These are phyloP conservation scores for Silurus lanzhouensis DNA, from an alignment of 2,797 vertebrate genomes.

Conservation along the genomic window DNA sequence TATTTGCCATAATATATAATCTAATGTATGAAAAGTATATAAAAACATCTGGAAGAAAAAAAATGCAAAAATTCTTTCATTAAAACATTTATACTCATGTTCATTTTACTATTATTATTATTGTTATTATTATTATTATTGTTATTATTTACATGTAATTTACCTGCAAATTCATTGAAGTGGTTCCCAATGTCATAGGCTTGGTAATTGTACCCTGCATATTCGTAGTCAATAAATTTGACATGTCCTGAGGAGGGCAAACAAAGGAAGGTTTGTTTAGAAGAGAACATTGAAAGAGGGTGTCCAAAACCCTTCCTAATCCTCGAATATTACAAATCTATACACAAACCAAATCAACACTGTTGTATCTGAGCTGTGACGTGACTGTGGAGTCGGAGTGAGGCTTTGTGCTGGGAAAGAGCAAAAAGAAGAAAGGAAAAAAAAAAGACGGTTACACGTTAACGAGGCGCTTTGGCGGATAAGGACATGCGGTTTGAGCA, in stretches of 20 bases:
- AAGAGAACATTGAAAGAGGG: slow-evolving; percentile 21
- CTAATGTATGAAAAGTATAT: too few species aligned
- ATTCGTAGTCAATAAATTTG: slow-evolving; percentile 99
- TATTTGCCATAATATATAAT: too few species aligned
- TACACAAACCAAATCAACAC: slow-evolving; percentile 67
- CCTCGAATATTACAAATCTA: slow-evolving; percentile 66
- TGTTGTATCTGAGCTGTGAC: slow-evolving; percentile 59
- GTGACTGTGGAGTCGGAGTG: slow-evolving; percentile 63
- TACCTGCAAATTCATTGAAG: slow-evolving; percentile 99
- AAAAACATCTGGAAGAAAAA: too few species aligned
- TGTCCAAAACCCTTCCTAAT: slow-evolving; percentile 40
- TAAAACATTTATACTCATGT: too few species aligned
- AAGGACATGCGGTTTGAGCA: slow-evolving; percentile 29
- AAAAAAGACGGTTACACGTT: neutral
- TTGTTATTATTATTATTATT: too few species aligned
- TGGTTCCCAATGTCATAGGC: slow-evolving; percentile 99
- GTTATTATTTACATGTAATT: slow-evolving; percentile 20
- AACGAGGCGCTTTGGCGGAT: neutral
- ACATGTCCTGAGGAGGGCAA: slow-evolving; percentile 85
- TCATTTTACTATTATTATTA: too few species aligned
- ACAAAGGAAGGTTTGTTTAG: slow-evolving; percentile 65
- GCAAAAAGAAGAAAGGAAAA: neutral
- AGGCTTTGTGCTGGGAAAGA: slow-evolving; percentile 79
- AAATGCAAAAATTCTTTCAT: too few species aligned
- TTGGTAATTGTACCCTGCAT: slow-evolving; percentile 98